Conservation (phyloP, 2,888 invertebrate genomes). For the Pecten maximus region DNA sequence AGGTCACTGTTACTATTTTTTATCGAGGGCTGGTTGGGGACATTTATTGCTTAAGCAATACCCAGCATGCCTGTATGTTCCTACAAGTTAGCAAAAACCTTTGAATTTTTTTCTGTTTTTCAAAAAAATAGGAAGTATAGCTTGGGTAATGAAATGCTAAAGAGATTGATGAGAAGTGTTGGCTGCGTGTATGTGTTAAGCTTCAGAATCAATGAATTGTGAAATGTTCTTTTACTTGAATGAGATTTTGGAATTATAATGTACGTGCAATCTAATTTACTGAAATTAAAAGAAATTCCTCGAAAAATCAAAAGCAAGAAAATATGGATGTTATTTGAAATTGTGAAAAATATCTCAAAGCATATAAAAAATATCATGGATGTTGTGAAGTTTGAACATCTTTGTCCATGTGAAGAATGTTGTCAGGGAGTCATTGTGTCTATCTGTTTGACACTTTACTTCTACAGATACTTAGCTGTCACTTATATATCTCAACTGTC, state of each 20-base stretch:
- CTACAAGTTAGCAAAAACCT: not conserved
- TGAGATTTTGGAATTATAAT: no score
- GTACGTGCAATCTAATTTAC: not conserved
- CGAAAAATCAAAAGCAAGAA: no score
- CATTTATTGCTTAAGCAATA: no score
- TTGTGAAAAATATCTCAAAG: not conserved
- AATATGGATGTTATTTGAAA: no score
- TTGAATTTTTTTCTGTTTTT: not conserved
- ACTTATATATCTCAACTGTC: not conserved
- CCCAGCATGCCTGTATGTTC: no score
- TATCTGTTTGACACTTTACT: not conserved
- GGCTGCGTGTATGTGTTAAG: not conserved
- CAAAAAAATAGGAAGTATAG: not conserved
- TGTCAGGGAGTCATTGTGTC: not conserved
- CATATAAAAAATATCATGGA: not conserved
- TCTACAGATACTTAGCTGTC: not conserved
- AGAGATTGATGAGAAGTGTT: not conserved
- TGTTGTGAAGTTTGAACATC: not conserved
- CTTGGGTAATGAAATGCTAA: not conserved
- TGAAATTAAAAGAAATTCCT: no score
- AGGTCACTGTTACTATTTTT: no score
- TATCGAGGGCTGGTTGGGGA: no score
- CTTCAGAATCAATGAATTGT: not conserved
- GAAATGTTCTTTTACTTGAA: no score
- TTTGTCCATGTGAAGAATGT: not conserved